phyloP scores from a whole-genome alignment of 1,140 invertebrate genomes.

The Caenorhabditis latens region DNA sequence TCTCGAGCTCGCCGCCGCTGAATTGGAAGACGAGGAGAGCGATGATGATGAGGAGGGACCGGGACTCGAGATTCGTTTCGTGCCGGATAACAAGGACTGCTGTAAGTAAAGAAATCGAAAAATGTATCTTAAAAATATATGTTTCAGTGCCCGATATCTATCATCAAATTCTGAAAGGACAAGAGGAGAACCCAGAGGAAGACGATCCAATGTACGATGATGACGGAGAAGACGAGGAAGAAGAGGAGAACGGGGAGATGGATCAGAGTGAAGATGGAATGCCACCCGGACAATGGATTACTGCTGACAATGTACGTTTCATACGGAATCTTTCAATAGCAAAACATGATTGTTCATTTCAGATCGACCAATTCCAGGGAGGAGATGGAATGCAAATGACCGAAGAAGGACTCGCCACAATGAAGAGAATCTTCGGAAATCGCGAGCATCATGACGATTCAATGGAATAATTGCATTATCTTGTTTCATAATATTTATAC shows the following conservation, averaged over 20 bases:
- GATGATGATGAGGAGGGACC: conserved; percentile 7
- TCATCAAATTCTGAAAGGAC: conserved; percentile 5
- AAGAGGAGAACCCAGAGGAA: conserved; percentile 40
- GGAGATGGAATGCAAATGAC: background rate
- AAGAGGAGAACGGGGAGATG: background rate
- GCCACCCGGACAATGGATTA: conserved; percentile 2
- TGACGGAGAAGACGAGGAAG: background rate
- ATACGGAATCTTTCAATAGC: background rate
- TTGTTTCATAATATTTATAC: background rate
- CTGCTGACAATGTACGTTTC: conserved; percentile 11
- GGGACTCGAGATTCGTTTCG: conserved; percentile 30
- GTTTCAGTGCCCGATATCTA: conserved; percentile 15
- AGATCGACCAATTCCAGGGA: background rate
- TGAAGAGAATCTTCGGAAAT: conserved; percentile 42
- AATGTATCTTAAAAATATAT: background rate
- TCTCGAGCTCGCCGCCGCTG: conserved; percentile 17
- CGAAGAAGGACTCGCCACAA: conserved; percentile 27
- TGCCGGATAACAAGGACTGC: background rate
- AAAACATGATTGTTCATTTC: background rate
- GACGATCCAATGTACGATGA: conserved; percentile 34
- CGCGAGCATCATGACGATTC: conserved; percentile 9
- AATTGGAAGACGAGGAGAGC: conserved; percentile 14
- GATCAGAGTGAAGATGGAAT: background rate
- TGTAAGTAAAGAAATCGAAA: background rate
- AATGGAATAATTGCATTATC: background rate